Evolutionary conservation across 2,888 invertebrate species (phyloP), one percentile per base, ranked within the genome.

Genomic region (Zaprionus lineosus): DNA sequence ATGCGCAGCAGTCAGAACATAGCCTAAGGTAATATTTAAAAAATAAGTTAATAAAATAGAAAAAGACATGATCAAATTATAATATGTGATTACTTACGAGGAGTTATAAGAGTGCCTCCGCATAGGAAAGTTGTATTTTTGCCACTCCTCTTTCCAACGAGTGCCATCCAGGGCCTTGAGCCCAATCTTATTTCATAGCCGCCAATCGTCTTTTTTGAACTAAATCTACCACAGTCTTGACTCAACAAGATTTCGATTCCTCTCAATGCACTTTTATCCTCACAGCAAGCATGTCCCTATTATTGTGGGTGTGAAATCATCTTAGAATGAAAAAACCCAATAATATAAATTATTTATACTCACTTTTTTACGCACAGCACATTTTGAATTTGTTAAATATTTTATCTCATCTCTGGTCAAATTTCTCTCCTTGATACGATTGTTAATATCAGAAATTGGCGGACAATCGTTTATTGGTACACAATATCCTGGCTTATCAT

Each of bases 1-100:
- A 36, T 68, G 67, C 0, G 68, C 68, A 7, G 68, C 68, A 1
- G 67, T 67, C n/a, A 69, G 18, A 3, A 69, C 39, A 21, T 36
- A 63, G 1, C 52, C 67, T 69, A 1, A 7, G 0, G n/a, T n/a
- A n/a, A n/a, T n/a, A n/a, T n/a, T n/a, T n/a, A n/a, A n/a, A n/a
- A 26, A 24, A 26, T 2, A 4, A 0, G 15, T 18, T 44, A 0
- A 4, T 1, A 9, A 8, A 21, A 18, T 2, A 21, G 7, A 19
- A 7, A 1, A 14, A 9, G 21, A 21, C 21, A 19, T 12, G 5
- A 7, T 5, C 3, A 8, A 15, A 14, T 2, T n/a, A n/a, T n/a
- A n/a, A n/a, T n/a, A n/a, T n/a, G n/a, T 0, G 2, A 8, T 18
- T 24, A 48, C 62, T 50, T 53, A 66, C 67, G 47, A 3, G 34